Base-by-base conservation (phyloP, 2,888 invertebrate species). In the Ochropleura plecta region DNA sequence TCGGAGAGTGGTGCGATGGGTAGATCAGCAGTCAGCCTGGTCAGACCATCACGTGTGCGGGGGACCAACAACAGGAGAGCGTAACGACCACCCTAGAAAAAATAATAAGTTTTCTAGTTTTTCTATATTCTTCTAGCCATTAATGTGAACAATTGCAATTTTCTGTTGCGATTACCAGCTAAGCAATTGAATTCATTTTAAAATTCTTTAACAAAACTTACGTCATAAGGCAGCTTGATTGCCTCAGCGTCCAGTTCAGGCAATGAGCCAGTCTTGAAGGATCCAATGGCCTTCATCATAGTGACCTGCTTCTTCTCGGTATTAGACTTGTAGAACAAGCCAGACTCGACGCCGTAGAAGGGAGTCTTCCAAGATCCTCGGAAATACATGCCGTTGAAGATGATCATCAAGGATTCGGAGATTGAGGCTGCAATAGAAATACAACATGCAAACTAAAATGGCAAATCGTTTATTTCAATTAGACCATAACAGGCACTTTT, bases 381-480 rank as follows among this genome's bases (percentile, higher is more conserved):
- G 96, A 98, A 98, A 91, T 98, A 98, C 88, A 98, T 95, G 0
- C 98, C 98, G 87, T 98, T 98, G 86, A 98, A 97, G 66, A 98
- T 95, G 51, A 98, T 93, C 94, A 98, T 97, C 86, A 97, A 94
- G 0, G 98, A 97, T 59, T 97, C 97, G 0, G 96, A 91, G 65
- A 92, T 91, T 59, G 95, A 90, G 20, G 93, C 94, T 95, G 88
- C 16, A 93, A 82, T n/a, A 53, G 10, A 66, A 67, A 62, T 20
- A 12, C 16, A 68, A 49, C n/a, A 63, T n/a, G 8, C 30, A 16
- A 9, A 20, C 46, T 7, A 20, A 10, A 30, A 30, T 3, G 30
- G 30, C 30, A 30, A 30, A 30, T 30, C 30, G 3, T 30, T 30
- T 30, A 30, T 30, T 30, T 30, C 30, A 30, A 30, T 30, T 30